Evolutionary conservation across 2,888 invertebrate genomes (phyloP).

Genomic region (Acrocyrtus sp.): DNA sequence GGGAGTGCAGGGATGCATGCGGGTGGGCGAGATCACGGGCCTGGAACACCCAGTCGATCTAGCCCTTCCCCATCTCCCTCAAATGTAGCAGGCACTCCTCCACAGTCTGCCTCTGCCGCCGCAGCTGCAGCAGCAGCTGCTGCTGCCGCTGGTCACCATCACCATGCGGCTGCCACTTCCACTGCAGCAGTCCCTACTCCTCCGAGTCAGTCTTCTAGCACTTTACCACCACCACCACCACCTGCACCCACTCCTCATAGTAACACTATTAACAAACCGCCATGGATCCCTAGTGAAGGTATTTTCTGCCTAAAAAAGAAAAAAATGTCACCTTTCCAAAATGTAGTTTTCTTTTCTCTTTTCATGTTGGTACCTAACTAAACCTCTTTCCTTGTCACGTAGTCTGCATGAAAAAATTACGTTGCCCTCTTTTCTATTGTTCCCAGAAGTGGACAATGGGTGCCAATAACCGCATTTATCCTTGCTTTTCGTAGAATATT

Average conservation of each 20-base stretch:
- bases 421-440: not conserved
- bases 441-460: not conserved
- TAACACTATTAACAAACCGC: constrained; percentile 55
- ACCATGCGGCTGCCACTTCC: constrained; percentile 14
- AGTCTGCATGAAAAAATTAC: not conserved
- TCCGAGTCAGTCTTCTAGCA: constrained; percentile 65
- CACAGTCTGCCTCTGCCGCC: constrained; percentile 20
- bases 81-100: constrained; percentile 18
- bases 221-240: constrained; percentile 70
- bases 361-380: not conserved
- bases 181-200: constrained; percentile 41
- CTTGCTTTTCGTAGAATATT: too few species aligned
- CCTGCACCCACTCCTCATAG: constrained; percentile 76
- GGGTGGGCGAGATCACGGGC: constrained; percentile 64
- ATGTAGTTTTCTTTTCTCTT: not conserved
- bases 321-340: not conserved
- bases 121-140: not conserved
- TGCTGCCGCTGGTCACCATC: not conserved
- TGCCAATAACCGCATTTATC: too few species aligned
- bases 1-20: constrained; percentile 61
- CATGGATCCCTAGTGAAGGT: constrained; percentile 63
- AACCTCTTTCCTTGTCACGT: not conserved
- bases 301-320: constrained; percentile 6
- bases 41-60: constrained; percentile 61
- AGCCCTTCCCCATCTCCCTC: constrained; percentile 60